Percentiles rank a stretch among this genome's conserved stretches.
phyloP scores from a whole-genome alignment of 2,797 vertebrate species.

The Phrynocephalus forsythii region DNA sequence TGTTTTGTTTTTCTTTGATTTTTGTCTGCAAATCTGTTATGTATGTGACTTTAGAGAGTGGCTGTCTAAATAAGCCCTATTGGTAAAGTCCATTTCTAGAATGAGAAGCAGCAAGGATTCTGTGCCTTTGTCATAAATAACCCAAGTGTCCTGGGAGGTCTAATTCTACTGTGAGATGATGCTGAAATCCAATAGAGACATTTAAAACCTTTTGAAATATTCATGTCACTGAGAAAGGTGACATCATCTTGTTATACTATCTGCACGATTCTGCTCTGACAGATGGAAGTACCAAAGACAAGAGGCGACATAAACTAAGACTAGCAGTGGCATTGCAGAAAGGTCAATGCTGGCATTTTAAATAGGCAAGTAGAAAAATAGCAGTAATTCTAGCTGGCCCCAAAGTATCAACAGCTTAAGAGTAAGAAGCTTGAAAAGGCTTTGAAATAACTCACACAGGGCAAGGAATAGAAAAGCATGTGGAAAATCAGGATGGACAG shows the following conservation, averaged over 20 bases:
- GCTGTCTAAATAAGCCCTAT: not conserved
- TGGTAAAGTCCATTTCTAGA: not conserved
- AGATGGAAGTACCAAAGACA: not conserved
- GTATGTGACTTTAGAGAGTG: not conserved
- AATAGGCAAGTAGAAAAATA: fast-evolving
- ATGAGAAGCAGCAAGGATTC: not conserved
- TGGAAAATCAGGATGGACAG: not conserved
- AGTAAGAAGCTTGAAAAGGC: constrained; percentile 65
- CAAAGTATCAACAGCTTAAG: constrained; percentile 56
- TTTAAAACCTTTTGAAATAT: constrained; percentile 55
- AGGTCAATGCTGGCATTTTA: not conserved
- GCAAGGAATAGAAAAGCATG: not conserved
- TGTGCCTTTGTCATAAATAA: not conserved
- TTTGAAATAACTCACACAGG: constrained; percentile 30
- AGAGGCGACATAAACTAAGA: not conserved
- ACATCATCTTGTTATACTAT: not conserved
- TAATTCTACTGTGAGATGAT: fast-evolving
- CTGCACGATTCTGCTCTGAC: not conserved
- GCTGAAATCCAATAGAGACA: constrained; percentile 47
- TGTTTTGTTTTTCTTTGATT: no score
- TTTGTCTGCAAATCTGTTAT: not conserved
- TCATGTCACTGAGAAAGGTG: constrained; percentile 21
- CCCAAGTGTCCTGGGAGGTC: not conserved
- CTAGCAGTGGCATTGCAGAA: not conserved
- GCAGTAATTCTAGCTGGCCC: not conserved